Percentiles rank a stretch among this genome's conserved stretches.
Evolutionary conservation across 2,888 invertebrate species (phyloP).

Genomic region (Orthosia cruda): DNA sequence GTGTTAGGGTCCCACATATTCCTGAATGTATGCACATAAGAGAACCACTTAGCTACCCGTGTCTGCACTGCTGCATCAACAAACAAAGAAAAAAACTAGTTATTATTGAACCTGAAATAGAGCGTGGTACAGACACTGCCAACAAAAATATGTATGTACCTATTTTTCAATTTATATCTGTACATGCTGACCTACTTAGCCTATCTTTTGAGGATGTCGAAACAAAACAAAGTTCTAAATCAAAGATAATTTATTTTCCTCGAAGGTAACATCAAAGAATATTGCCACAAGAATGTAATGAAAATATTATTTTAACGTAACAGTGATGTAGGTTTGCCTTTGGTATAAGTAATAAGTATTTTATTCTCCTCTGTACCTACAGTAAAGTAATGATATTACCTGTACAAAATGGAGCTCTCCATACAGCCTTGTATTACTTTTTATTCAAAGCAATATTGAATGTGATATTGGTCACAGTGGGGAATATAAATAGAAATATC

Average conservation of each 20-base stretch:
- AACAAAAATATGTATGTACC: background rate
- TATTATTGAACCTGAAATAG: slow-evolving; percentile 3
- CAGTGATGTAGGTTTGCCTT: background rate
- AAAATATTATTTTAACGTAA: slow-evolving; percentile 30
- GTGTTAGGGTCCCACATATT: background rate
- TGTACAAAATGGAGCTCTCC: slow-evolving; percentile 33
- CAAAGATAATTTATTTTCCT: slow-evolving; percentile 34
- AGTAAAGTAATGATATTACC: slow-evolving; percentile 38
- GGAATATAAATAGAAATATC: slow-evolving; percentile 39
- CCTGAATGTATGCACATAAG: background rate
- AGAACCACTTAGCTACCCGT: background rate
- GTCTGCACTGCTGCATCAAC: background rate
- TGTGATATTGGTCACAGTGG: slow-evolving; percentile 38
- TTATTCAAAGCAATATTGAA: slow-evolving; percentile 52
- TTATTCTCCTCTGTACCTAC: slow-evolving; percentile 17
- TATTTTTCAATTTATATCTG: slow-evolving; percentile 24
- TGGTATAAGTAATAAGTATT: slow-evolving; percentile 23
- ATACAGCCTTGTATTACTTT: slow-evolving; percentile 28
- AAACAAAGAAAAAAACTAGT: background rate
- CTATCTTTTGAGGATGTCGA: slow-evolving; percentile 13
- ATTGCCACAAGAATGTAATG: slow-evolving; percentile 24
- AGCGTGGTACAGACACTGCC: background rate
- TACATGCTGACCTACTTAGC: slow-evolving; percentile 32
- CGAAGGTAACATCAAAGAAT: slow-evolving; percentile 34
- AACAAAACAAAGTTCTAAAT: slow-evolving; percentile 33